Evolutionary conservation across 2,888 invertebrate genomes (phyloP), one percentile per base, ranked within the genome.

Genomic region (Drosophila subsilvestris): DNA sequence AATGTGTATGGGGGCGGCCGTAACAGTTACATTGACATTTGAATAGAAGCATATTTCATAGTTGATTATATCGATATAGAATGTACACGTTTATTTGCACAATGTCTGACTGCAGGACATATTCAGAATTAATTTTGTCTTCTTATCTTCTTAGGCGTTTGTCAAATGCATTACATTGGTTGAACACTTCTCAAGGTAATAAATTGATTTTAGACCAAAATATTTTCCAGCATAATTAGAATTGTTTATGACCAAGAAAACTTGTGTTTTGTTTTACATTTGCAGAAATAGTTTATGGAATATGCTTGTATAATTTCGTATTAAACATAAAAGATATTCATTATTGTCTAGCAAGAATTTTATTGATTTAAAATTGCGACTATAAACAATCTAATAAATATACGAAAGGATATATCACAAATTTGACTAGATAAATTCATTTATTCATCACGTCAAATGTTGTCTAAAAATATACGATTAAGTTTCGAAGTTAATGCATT

Each of bases 31-130:
- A 45, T 37, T 45, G 69, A 58, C 69, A 58, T 67, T 37, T 17
- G 44, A 47, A 67, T 65, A 55, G 47, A 43, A 67, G 45, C 20
- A 47, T 49, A 22, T 55, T 65, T 48, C 65, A 48, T 55, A 55
- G 47, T 48, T 67, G 42, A 68, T 67, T 65, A 67, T 65, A 48
- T n/a, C 8, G 47, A 66, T 54, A 54, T 48, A 65, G 14, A 3
- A 25, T 27, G 27, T 8, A 27, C 5, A 37, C 5, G 32, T 32
- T 32, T 44, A 45, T 45, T 55, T 20, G 14, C 47, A 44, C 37
- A 54, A 62, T 62, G 45, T 9, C 17, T 2, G 17, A 18, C 63
- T 9, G 20, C 6, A 27, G 27, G 37, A 37, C 14, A n/a, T 7
- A 7, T n/a, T n/a, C 2, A 6, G 14, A n/a, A 37, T 37, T 37